Conservation (phyloP, 2,797 vertebrate genomes). For the Serranus cabrilla region DNA sequence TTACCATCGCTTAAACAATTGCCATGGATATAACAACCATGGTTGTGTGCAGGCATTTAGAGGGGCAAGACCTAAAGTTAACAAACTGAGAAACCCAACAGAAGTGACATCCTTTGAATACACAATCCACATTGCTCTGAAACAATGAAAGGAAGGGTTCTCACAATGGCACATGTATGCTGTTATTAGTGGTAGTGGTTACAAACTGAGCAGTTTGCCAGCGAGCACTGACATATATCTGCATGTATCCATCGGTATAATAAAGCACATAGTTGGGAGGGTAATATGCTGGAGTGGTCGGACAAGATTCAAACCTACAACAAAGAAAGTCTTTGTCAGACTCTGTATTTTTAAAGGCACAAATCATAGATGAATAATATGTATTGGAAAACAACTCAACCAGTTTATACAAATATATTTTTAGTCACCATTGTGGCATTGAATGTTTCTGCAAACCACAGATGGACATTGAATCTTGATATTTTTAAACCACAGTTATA, state of each 20-base stretch:
- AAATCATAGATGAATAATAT: neutral
- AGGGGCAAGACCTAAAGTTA: constrained; percentile 42
- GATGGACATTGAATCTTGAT: too few species aligned
- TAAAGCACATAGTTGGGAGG: neutral
- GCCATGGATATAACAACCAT: constrained; percentile 43
- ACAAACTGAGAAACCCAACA: constrained; percentile 29
- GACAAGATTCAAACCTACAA: neutral
- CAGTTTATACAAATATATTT: too few species aligned
- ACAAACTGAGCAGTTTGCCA: neutral
- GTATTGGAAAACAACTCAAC: neutral
- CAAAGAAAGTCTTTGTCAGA: neutral
- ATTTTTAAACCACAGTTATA: too few species aligned
- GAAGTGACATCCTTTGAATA: constrained; percentile 30
- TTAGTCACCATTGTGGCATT: too few species aligned
- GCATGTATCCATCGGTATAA: neutral
- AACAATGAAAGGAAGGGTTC: neutral
- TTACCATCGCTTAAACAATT: constrained; percentile 56
- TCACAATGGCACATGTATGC: neutral
- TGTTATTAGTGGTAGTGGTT: neutral
- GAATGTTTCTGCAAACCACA: too few species aligned
- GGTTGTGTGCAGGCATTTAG: constrained; percentile 37
- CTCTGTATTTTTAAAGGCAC: neutral
- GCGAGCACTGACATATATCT: neutral
- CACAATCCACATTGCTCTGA: constrained; percentile 6
- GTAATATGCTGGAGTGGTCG: neutral